Evolutionary conservation across 2,888 invertebrate genomes (phyloP).

Genomic region (Sinodicranocentrus sp.): DNA sequence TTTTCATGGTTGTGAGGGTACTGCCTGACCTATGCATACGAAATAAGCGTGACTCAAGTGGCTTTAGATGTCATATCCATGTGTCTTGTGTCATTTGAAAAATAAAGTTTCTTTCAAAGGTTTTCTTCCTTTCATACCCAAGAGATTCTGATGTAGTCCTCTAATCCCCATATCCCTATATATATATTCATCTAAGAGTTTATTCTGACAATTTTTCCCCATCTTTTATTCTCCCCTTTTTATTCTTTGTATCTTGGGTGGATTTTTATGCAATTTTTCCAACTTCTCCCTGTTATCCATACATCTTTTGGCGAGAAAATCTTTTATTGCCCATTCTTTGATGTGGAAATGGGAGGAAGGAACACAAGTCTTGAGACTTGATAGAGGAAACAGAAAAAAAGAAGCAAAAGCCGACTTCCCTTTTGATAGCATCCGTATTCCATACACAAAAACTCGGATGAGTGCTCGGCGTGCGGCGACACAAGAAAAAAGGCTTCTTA

Average conservation of each 20-base stretch:
- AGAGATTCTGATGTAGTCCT: neutral
- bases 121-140: neutral
- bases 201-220: conserved; percentile 1
- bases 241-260: neutral
- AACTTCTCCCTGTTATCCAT: neutral
- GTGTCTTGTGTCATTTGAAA: conserved; percentile 27
- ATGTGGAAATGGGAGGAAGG: conserved; percentile 28
- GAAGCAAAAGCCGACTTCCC: conserved; percentile 12
- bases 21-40: conserved; percentile 2
- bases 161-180: conserved; percentile 18
- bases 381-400: conserved; percentile 7
- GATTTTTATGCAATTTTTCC: conserved; percentile 34
- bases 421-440: conserved; percentile 17
- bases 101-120: neutral
- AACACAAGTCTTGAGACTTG: conserved; percentile 7
- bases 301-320: conserved; percentile 28
- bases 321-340: conserved; percentile 43
- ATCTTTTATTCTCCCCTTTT: conserved; percentile 4
- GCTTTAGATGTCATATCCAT: conserved; percentile 36
- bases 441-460: neutral
- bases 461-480: neutral
- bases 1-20: neutral
- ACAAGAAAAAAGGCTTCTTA: conserved; percentile 21
- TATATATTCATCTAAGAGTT: neutral
- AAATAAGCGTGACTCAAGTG: conserved; percentile 37